Percentiles rank a stretch among this genome's conserved stretches.
Evolutionary conservation across 1,140 invertebrate species (phyloP).

Genomic region (Ostrea edulis): DNA sequence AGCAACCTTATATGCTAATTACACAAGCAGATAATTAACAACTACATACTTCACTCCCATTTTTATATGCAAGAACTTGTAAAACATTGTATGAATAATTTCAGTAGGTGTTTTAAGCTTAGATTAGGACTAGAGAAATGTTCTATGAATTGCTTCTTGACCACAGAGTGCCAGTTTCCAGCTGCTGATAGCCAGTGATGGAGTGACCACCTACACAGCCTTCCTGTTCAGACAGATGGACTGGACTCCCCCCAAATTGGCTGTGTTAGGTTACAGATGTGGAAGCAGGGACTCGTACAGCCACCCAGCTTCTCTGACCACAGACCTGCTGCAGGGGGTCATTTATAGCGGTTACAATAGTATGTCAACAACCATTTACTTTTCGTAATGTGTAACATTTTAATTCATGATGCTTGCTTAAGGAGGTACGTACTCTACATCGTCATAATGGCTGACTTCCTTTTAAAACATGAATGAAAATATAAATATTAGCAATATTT

Average conservation of each 20-base stretch:
- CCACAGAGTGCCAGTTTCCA: slow-evolving; percentile 45
- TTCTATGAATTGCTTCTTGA: not conserved
- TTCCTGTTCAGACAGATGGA: slow-evolving; percentile 38
- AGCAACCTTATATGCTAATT: too few species aligned
- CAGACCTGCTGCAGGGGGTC: not conserved
- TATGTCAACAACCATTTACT: not conserved
- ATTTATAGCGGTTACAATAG: not conserved
- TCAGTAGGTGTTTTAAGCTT: too few species aligned
- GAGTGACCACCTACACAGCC: slow-evolving; percentile 14
- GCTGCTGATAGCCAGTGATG: slow-evolving; percentile 38
- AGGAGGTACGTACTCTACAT: too few species aligned
- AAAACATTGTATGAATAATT: too few species aligned
- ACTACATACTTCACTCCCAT: too few species aligned
- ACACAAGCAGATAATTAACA: too few species aligned
- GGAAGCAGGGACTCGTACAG: not conserved
- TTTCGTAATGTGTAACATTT: not conserved
- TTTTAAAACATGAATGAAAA: too few species aligned
- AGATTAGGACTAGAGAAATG: too few species aligned
- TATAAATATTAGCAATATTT: too few species aligned
- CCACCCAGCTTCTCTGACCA: not conserved
- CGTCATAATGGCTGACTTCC: too few species aligned
- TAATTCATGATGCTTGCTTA: too few species aligned
- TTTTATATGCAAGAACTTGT: too few species aligned
- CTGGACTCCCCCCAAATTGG: not conserved
- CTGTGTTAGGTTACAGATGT: slow-evolving; percentile 13